Percentiles rank a stretch among this genome's conserved stretches.
These are phyloP conservation scores for Amblyjoppa fuscipennis DNA, from an alignment of 2,888 invertebrate species.

Conservation along the genomic window DNA sequence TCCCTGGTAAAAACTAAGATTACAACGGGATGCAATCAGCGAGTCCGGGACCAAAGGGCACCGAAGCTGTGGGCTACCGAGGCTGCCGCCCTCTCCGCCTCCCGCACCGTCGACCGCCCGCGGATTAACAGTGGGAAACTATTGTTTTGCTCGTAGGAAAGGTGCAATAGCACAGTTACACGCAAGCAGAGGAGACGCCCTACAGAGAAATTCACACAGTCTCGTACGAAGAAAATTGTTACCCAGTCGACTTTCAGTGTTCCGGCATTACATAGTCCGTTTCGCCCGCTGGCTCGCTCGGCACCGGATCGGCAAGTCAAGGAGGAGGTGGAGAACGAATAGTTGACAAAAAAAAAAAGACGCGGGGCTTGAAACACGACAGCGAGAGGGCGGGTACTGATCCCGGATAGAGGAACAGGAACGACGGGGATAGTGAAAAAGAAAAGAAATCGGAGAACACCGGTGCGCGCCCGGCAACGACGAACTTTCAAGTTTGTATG, in stretches of 20 bases:
- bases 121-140: constrained; percentile 76
- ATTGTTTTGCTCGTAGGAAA: constrained; percentile 71
- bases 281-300: constrained; percentile 18
- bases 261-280: constrained; percentile 6
- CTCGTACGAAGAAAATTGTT: constrained; percentile 51
- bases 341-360: constrained; percentile 18
- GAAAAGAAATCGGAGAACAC: constrained; percentile 61
- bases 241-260: constrained; percentile 46
- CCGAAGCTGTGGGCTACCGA: background rate
- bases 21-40: constrained; percentile 83
- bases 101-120: constrained; percentile 56
- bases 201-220: constrained; percentile 20
- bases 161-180: constrained; percentile 25
- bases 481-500: constrained; percentile 65
- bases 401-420: constrained; percentile 36
- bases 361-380: constrained; percentile 13
- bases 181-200: constrained; percentile 3
- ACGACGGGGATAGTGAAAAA: constrained; percentile 39
- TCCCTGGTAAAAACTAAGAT: constrained; percentile 81
- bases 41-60: constrained; percentile 39
- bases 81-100: constrained; percentile 9
- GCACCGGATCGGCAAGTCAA: constrained; percentile 22
- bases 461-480: constrained; percentile 32
- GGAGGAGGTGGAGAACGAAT: constrained; percentile 17
- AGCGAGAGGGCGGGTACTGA: constrained; percentile 10